A percentile compares a stretch with the other conserved stretches of the same genome.
These are phyloP conservation scores for Coracias cyanogaster DNA, from an alignment of 2,797 vertebrate species.

Conservation along the genomic window DNA sequence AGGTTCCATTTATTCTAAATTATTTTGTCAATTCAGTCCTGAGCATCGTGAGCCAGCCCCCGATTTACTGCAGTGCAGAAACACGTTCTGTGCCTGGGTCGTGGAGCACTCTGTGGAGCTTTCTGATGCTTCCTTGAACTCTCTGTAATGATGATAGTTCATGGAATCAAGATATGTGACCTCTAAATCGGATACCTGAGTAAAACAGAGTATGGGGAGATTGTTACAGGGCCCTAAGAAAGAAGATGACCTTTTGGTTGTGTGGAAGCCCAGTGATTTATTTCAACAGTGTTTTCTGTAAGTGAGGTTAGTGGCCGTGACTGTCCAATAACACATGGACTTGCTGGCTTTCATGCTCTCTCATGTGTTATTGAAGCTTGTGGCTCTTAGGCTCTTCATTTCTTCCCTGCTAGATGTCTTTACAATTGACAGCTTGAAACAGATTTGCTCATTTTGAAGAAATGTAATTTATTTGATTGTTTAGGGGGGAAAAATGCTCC, in stretches of 20 bases:
- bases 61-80: not conserved
- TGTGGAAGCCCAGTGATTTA: not conserved
- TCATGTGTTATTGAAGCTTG: conserved; percentile 81
- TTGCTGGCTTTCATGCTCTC: conserved; percentile 79
- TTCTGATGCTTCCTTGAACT: not conserved
- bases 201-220: not conserved
- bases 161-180: not conserved
- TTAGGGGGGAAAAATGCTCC: not conserved
- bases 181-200: not conserved
- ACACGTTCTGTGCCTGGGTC: not conserved
- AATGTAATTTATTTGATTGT: not conserved
- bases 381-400: conserved; percentile 65
- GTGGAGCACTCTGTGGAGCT: not conserved
- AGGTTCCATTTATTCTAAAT: not conserved
- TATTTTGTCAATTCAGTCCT: not conserved
- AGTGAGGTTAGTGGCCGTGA: conserved; percentile 87
- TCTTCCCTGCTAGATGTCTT: conserved; percentile 34
- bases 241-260: not conserved
- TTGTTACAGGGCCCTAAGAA: not conserved
- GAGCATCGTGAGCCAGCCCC: not conserved
- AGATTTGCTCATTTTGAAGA: conserved; percentile 12
- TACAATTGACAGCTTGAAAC: conserved; percentile 48
- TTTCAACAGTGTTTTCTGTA: conserved; percentile 64
- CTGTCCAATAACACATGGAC: conserved; percentile 81
- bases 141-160: not conserved